Evolutionary conservation across 2,888 invertebrate genomes (phyloP).

Genomic region (Amiota minor): DNA sequence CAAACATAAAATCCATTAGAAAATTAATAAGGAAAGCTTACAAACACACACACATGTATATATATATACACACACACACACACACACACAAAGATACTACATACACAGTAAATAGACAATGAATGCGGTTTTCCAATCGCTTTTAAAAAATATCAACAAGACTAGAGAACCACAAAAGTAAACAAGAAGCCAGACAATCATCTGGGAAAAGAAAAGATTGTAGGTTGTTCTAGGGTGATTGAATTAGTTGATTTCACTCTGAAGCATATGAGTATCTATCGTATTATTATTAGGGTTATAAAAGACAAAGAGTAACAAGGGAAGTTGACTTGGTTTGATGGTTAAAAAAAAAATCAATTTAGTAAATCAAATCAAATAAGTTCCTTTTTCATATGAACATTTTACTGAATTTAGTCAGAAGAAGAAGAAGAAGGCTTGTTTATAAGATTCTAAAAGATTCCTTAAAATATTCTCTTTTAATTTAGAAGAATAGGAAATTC

Average conservation of each 20-base stretch:
- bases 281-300: no score
- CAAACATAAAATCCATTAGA: conserved; percentile 70
- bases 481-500: no score
- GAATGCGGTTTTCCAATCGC: conserved; percentile 57
- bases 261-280: not conserved
- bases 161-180: conserved; percentile 35
- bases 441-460: no score
- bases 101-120: conserved; percentile 25
- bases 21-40: conserved; percentile 66
- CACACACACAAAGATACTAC: conserved; percentile 4
- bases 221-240: not conserved
- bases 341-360: not conserved
- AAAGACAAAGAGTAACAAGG: not conserved
- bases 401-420: not conserved
- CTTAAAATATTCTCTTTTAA: no score
- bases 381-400: conserved; percentile 3
- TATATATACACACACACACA: no score
- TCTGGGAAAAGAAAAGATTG: conserved; percentile 8
- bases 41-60: no score
- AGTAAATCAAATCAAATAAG: not conserved
- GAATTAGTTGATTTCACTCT: not conserved
- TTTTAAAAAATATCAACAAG: not conserved
- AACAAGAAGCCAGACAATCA: conserved; percentile 3
- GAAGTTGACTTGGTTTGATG: conserved; percentile 20
- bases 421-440: no score